Base-by-base conservation (phyloP, 2,113 vertebrate species). In the Dromaius novaehollandiae region DNA sequence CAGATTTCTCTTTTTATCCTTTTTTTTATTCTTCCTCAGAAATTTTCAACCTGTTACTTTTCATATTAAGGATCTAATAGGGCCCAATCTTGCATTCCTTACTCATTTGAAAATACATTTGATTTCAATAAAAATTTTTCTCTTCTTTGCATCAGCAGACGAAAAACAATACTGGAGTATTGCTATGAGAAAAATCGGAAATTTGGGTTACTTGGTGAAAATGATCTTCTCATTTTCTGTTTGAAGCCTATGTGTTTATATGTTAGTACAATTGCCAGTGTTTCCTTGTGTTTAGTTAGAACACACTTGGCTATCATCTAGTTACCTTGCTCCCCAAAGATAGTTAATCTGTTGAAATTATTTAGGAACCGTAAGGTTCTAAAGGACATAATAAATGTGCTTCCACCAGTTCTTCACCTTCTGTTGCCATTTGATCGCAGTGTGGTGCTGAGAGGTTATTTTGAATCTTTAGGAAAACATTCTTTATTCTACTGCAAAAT, bases 321-420 rank as follows among this genome's bases (percentile, higher is more conserved):
- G 51, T 50, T 53, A 11, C 0, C 0, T 73, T 60, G 22, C 40
- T 64, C 50, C 0, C 2, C 60, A 51, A 83, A 66, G 60, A 28
- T 13, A 61, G 20, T 44, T 68, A 48, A 76, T 51, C 9, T 85
- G 19, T 58, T 87, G 25, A 46, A 51, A 48, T 81, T 70, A 28
- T 81, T 51, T 14, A 63, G 53, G 38, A 81, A 10, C 25, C 86
- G 7, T n/a, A 13, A 61, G 13, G 4, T 84, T 36, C 55, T 44
- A 26, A 48, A 87, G 40, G 36, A 48, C 15, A 8, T 42, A 32
- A 32, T 46, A 56, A 80, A 55, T 38, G 19, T 50, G 30, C 48
- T 90, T 68, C 68, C n/a, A 48, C 9, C 22, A 46, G 0, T 64
- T 17, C 5, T 77, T 66, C 13, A 11, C 88, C n/a, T 30, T 75